These are phyloP conservation scores for Morone chrysops DNA, from an alignment of 2,113 vertebrate genomes.

Conservation along the genomic window DNA sequence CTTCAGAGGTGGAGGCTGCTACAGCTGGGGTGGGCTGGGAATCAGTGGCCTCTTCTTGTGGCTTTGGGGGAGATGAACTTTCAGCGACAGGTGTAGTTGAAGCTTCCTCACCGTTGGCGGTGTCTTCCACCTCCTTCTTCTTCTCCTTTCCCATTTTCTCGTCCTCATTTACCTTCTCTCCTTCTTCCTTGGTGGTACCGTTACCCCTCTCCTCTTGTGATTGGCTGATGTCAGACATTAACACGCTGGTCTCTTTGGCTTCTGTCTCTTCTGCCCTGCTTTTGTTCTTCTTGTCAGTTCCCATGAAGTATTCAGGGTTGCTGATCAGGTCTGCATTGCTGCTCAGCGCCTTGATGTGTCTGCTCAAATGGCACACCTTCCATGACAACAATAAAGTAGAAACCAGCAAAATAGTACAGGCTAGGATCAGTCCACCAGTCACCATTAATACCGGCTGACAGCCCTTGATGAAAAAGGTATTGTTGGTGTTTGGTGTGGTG, in stretches of 20 bases:
- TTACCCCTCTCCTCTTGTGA: slow-evolving; percentile 19
- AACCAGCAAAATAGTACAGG: slow-evolving; percentile 32
- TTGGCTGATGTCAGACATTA: slow-evolving; percentile 42
- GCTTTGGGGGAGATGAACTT: slow-evolving; percentile 24
- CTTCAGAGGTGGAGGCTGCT: slow-evolving; percentile 28
- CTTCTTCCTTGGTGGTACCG: slow-evolving; percentile 21
- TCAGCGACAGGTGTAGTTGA: slow-evolving; percentile 17
- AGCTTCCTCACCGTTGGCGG: slow-evolving; percentile 6
- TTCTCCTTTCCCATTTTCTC: slow-evolving; percentile 24
- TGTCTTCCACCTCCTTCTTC: slow-evolving; percentile 8
- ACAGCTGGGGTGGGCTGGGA: background rate
- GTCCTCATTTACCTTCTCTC: background rate
- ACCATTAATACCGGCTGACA: background rate
- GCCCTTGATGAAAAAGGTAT: background rate
- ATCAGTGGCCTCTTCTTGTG: background rate
- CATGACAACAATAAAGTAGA: slow-evolving; percentile 13
- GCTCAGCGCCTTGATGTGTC: slow-evolving; percentile 31
- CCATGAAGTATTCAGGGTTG: slow-evolving; percentile 31
- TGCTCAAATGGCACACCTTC: slow-evolving; percentile 57
- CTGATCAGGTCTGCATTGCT: slow-evolving; percentile 39
- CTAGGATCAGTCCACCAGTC: slow-evolving; percentile 44
- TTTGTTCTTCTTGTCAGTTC: slow-evolving; percentile 12
- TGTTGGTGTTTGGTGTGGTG: fast-evolving
- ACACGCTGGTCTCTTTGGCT: slow-evolving; percentile 44
- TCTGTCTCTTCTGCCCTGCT: slow-evolving; percentile 2